phyloP scores from a whole-genome alignment of 2,888 invertebrate species.

The Allygus modestus region DNA sequence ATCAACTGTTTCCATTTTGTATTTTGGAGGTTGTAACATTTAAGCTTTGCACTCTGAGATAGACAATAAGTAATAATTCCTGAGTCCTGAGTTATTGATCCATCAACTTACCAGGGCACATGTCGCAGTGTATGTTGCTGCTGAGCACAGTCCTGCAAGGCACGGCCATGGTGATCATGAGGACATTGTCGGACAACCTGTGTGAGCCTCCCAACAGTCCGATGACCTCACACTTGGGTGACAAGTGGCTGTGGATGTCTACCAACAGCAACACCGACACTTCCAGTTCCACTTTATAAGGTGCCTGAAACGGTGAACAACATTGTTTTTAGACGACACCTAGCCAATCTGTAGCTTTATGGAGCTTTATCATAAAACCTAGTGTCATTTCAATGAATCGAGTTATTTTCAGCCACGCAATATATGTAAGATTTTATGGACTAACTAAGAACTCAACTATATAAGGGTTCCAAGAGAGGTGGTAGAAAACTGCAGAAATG shows the following conservation, averaged over 20 bases:
- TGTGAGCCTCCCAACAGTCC: constrained; percentile 82
- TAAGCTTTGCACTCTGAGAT: no score
- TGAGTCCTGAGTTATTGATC: no score
- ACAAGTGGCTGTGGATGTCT: constrained; percentile 85
- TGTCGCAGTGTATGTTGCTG: constrained; percentile 84
- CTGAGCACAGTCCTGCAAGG: constrained; percentile 82
- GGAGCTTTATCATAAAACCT: no score
- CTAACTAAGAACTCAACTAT: no score
- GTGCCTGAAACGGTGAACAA: constrained; percentile 77
- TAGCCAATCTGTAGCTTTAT: not conserved
- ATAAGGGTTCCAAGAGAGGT: no score
- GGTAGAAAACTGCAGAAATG: no score
- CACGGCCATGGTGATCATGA: constrained; percentile 78
- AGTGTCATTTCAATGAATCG: no score
- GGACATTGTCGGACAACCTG: constrained; percentile 70
- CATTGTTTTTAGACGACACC: not conserved
- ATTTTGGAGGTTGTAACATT: no score
- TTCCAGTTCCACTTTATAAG: constrained; percentile 79
- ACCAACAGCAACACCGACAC: constrained; percentile 81
- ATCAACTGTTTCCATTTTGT: no score
- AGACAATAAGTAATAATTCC: no score
- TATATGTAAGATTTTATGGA: no score
- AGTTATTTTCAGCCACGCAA: no score
- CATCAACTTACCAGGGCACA: constrained; percentile 81
- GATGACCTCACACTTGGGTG: constrained; percentile 83